phyloP scores from a whole-genome alignment of 2,888 invertebrate genomes.

The Drosophila multiciliata region DNA sequence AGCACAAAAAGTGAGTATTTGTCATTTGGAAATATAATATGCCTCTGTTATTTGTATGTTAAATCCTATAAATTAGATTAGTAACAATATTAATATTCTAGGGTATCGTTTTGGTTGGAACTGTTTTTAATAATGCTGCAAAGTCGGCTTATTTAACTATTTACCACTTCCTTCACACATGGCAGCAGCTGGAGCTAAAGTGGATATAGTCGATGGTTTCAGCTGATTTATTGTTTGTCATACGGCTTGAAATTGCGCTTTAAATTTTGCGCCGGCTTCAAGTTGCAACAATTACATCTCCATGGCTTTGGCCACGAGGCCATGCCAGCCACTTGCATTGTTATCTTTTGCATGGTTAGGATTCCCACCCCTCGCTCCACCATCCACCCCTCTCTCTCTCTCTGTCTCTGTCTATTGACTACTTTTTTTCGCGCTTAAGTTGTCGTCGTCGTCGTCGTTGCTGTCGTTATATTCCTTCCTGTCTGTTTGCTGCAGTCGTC shows the following conservation, averaged over 20 bases:
- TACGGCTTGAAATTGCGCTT: conserved; percentile 79
- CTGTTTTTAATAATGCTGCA: conserved; percentile 15
- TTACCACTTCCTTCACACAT: conserved; percentile 75
- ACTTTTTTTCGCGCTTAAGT: conserved; percentile 78
- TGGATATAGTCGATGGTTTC: conserved; percentile 71
- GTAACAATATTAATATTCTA: background rate
- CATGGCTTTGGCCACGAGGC: conserved; percentile 55
- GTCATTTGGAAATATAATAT: background rate
- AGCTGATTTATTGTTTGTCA: conserved; percentile 80
- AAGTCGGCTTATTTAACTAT: conserved; percentile 73
- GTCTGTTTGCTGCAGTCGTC: conserved; percentile 74
- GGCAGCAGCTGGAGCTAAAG: conserved; percentile 39
- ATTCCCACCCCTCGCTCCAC: conserved; percentile 23
- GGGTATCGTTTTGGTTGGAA: conserved; percentile 36
- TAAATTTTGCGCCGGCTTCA: conserved; percentile 72
- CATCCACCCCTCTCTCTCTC: background rate
- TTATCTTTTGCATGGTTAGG: conserved; percentile 76
- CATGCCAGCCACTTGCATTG: conserved; percentile 71
- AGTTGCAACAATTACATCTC: conserved; percentile 77
- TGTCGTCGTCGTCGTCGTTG: conserved; percentile 58
- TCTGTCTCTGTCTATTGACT: conserved; percentile 62
- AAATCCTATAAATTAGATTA: background rate
- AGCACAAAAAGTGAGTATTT: background rate
- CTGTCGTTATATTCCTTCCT: conserved; percentile 80
- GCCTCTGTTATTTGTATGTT: background rate